Conservation (phyloP, 2,888 invertebrate species). For the Cylloceria caligata region DNA sequence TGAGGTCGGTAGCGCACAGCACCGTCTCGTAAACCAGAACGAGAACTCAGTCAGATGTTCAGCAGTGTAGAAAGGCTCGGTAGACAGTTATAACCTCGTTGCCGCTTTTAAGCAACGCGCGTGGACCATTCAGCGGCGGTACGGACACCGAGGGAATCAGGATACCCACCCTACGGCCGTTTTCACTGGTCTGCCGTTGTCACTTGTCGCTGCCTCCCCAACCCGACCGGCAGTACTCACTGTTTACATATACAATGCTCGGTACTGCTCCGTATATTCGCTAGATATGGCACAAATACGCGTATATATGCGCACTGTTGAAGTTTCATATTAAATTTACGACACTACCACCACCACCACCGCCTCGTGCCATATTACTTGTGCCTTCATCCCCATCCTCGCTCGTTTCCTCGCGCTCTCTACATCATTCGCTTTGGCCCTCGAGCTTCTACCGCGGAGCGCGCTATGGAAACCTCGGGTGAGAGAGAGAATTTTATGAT, state of each 20-base stretch:
- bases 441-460: constrained; percentile 22
- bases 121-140: not conserved
- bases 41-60: constrained; percentile 14
- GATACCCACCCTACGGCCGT: constrained; percentile 37
- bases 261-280: not conserved
- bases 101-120: constrained; percentile 12
- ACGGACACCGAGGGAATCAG: constrained; percentile 18
- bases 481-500: constrained; percentile 76
- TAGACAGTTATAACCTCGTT: not conserved
- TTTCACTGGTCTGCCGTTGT: constrained; percentile 70
- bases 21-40: not conserved
- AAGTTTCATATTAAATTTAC: constrained; percentile 82
- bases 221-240: constrained; percentile 17
- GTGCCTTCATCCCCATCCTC: constrained; percentile 43
- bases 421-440: constrained; percentile 53
- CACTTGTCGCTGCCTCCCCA: constrained; percentile 71
- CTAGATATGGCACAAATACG: constrained; percentile 21
- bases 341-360: constrained; percentile 60
- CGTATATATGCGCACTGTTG: constrained; percentile 73
- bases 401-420: constrained; percentile 49
- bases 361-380: constrained; percentile 32
- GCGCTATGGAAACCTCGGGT: not conserved
- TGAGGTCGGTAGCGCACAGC: not conserved
- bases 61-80: not conserved
- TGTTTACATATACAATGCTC: constrained; percentile 36